Evolutionary conservation across 2,888 invertebrate genomes (phyloP).

Genomic region (Chouioia cunea): DNA sequence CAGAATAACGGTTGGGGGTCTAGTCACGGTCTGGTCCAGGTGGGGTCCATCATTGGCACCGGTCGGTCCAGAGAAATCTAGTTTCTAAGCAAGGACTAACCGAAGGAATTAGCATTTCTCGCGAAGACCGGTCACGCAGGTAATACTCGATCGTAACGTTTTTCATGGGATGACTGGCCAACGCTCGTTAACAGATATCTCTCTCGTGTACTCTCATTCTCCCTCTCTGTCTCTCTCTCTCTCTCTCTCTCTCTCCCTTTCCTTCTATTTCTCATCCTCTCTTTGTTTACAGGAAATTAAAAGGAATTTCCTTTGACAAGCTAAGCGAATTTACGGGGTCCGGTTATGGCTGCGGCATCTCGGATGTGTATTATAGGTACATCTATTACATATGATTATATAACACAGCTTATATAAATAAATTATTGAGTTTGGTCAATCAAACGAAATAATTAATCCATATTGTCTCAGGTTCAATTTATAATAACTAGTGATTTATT

Average conservation of each 20-base stretch:
- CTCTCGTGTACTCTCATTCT: too few relatives aligned
- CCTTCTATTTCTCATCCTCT: too few relatives aligned
- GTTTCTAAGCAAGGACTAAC: conserved; percentile 8
- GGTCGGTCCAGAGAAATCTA: neutral
- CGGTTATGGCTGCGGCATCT: conserved; percentile 1
- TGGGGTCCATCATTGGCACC: conserved; percentile 63
- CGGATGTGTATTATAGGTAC: neutral
- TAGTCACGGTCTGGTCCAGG: conserved; percentile 59
- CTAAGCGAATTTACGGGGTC: neutral
- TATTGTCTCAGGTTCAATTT: too few relatives aligned
- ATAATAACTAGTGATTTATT: too few relatives aligned
- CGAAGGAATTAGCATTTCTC: neutral
- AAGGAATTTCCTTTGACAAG: conserved; percentile 31
- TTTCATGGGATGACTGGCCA: conserved; percentile 38
- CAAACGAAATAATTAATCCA: too few relatives aligned
- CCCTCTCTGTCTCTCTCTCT: too few relatives aligned
- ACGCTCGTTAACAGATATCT: conserved; percentile 9
- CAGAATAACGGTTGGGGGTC: conserved; percentile 66
- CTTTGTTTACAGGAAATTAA: conserved; percentile 22
- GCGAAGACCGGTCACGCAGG: conserved; percentile 48
- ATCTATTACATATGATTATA: conserved; percentile 20
- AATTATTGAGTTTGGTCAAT: too few relatives aligned
- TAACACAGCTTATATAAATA: neutral
- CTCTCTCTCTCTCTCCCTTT: too few relatives aligned
- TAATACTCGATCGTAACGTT: conserved; percentile 23